Conservation (phyloP, 1,140 invertebrate genomes). For the Pseudoatta argentina region DNA sequence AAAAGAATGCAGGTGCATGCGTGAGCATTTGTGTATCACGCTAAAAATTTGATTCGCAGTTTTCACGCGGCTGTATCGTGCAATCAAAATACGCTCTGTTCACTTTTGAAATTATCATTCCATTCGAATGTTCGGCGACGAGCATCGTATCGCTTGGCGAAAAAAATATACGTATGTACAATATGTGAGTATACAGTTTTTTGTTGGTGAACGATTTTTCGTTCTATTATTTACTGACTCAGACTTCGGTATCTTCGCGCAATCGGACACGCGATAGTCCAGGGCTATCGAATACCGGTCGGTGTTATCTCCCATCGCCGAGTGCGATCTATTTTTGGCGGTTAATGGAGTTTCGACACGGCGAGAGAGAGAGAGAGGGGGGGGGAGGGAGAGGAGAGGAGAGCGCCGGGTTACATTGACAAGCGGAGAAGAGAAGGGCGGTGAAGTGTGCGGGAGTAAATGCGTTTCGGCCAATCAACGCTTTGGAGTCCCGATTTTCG, state of each 20-base stretch:
- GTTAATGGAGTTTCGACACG: constrained; percentile 77
- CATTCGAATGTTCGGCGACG: constrained; percentile 12
- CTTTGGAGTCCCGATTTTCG: constrained; percentile 67
- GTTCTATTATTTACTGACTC: constrained; percentile 63
- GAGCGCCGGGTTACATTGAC: constrained; percentile 18
- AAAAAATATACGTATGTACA: constrained; percentile 41
- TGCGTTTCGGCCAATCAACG: constrained; percentile 77
- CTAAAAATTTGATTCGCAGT: constrained; percentile 47
- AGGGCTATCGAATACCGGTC: constrained; percentile 67
- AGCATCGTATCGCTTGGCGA: neutral
- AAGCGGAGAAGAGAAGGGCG: constrained; percentile 15
- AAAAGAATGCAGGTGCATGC: neutral
- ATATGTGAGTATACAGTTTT: constrained; percentile 9
- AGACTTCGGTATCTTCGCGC: constrained; percentile 64
- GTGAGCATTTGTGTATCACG: neutral
- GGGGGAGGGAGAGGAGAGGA: too few relatives aligned
- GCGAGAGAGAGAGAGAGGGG: neutral
- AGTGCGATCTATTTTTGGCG: constrained; percentile 76
- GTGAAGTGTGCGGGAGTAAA: constrained; percentile 67
- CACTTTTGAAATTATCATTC: constrained; percentile 62
- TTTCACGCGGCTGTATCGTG: constrained; percentile 50
- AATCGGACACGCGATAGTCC: constrained; percentile 69
- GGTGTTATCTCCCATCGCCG: constrained; percentile 73
- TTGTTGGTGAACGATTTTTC: constrained; percentile 4
- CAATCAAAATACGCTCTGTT: constrained; percentile 48